phyloP scores from a whole-genome alignment of 1,140 invertebrate species.

The Drosophila seguyi region DNA sequence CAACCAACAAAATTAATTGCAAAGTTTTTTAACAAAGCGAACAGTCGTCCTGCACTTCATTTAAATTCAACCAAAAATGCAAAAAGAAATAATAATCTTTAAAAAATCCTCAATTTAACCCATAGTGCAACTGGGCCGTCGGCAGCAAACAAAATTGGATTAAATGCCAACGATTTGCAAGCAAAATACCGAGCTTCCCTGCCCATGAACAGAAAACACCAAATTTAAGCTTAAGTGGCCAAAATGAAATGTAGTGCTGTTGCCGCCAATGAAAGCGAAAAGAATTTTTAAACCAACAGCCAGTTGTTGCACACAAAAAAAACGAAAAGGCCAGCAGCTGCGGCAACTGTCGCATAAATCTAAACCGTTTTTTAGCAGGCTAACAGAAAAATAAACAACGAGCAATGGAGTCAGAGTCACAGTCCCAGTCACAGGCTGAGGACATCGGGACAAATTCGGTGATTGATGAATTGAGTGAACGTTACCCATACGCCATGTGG shows the following conservation, averaged over 20 bases:
- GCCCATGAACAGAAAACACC: constrained; percentile 14
- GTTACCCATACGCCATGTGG: constrained; percentile 69
- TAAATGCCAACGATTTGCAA: constrained; percentile 51
- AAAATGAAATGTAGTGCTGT: constrained; percentile 37
- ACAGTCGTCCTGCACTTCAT: neutral
- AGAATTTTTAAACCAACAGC: constrained; percentile 16
- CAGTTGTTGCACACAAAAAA: constrained; percentile 7
- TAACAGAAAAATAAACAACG: constrained; percentile 50
- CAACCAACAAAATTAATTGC: neutral
- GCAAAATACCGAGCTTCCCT: constrained; percentile 18
- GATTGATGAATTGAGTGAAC: constrained; percentile 72
- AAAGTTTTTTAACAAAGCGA: neutral
- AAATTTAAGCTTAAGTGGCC: constrained; percentile 52
- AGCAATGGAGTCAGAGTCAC: neutral
- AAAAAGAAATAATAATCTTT: neutral
- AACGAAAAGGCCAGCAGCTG: constrained; percentile 15
- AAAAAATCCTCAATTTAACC: neutral
- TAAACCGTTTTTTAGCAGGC: constrained; percentile 53
- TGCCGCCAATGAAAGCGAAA: constrained; percentile 21
- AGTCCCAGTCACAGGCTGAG: constrained; percentile 24
- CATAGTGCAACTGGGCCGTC: constrained; percentile 9
- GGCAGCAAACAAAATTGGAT: constrained; percentile 41
- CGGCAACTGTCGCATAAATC: constrained; percentile 62
- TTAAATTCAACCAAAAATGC: neutral
- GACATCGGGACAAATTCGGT: constrained; percentile 42